Conservation (phyloP, 1,140 invertebrate genomes). For the Palaemon carinicauda region DNA sequence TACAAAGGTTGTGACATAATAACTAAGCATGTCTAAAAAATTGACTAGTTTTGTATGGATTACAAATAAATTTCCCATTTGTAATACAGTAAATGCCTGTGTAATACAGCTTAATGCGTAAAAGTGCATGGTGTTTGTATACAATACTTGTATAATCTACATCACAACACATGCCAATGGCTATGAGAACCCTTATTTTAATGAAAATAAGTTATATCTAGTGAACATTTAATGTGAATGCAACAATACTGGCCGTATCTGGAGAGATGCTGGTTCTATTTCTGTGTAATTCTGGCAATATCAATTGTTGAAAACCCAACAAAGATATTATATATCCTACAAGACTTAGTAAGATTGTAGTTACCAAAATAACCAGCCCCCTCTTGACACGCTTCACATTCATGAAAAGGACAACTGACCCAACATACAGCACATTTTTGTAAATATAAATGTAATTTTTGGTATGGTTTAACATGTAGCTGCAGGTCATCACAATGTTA, state of each 20-base stretch:
- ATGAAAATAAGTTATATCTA: conserved; percentile 16
- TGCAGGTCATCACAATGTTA: no score
- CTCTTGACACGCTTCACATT: no score
- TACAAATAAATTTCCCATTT: conserved; percentile 6
- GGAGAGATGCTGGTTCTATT: no score
- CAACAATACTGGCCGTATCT: not conserved
- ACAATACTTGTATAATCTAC: conserved; percentile 26
- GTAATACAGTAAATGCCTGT: conserved; percentile 25
- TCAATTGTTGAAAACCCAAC: no score
- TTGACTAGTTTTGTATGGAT: conserved; percentile 38
- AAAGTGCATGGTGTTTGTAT: not conserved
- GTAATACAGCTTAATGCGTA: not conserved
- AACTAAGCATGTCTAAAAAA: conserved; percentile 28
- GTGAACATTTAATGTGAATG: not conserved
- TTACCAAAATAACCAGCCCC: no score
- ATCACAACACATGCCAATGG: conserved; percentile 39
- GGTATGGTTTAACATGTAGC: no score
- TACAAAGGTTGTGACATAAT: conserved; percentile 36
- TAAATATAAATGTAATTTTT: no score
- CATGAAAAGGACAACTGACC: no score
- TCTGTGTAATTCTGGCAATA: no score
- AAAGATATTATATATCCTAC: no score
- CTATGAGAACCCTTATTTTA: conserved; percentile 25
- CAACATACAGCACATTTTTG: no score
- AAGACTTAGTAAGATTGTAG: no score